phyloP scores from a whole-genome alignment of 2,888 invertebrate species.

The Limenitis camilla region DNA sequence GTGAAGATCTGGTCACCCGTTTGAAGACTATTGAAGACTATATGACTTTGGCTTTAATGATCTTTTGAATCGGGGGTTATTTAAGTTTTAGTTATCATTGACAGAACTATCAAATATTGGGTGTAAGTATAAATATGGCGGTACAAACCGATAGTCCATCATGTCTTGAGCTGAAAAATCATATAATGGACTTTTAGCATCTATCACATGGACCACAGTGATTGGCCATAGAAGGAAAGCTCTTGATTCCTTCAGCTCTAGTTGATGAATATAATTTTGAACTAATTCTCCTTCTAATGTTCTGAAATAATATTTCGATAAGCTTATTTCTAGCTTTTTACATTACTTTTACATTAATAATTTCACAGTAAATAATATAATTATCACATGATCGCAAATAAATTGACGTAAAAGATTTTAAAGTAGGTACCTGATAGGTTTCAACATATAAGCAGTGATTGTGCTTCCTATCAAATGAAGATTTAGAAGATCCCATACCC shows the following conservation, averaged over 20 bases:
- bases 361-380: too few relatives aligned
- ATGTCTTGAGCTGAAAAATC: constrained; percentile 85
- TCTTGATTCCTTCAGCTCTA: constrained; percentile 78
- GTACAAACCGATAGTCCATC: constrained; percentile 72
- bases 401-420: too few relatives aligned
- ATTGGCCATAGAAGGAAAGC: constrained; percentile 91
- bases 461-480: constrained; percentile 87
- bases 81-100: too few relatives aligned
- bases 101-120: too few relatives aligned
- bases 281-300: constrained; percentile 82
- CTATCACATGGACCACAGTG: constrained; percentile 88
- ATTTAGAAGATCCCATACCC: constrained; percentile 85
- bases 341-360: too few relatives aligned
- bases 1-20: too few relatives aligned
- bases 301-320: constrained; percentile 34
- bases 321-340: too few relatives aligned
- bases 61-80: too few relatives aligned
- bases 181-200: constrained; percentile 84
- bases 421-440: constrained; percentile 67
- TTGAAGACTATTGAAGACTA: too few relatives aligned
- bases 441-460: constrained; percentile 80
- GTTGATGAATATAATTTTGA: constrained; percentile 81
- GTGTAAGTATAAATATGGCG: not conserved
- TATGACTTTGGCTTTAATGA: too few relatives aligned
- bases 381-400: too few relatives aligned